Evolutionary conservation across 2,888 invertebrate genomes (phyloP).

Genomic region (Carpatolechia fugitivella): DNA sequence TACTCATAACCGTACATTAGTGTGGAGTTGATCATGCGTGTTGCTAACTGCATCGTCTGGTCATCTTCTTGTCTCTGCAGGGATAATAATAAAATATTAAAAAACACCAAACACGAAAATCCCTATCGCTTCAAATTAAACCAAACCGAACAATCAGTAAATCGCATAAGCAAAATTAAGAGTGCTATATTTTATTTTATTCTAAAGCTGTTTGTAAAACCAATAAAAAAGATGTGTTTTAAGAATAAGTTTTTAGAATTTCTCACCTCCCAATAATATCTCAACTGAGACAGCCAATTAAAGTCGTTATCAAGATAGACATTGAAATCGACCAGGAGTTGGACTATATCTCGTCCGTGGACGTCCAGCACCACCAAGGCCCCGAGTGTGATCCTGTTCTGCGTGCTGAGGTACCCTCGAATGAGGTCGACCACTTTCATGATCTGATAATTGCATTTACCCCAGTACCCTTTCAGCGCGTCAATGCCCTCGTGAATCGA

Average conservation of each 20-base stretch:
- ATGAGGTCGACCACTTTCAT: conserved; percentile 91
- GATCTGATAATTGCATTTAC: conserved; percentile 87
- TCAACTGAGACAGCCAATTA: conserved; percentile 88
- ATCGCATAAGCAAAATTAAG: no score
- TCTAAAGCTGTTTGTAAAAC: no score
- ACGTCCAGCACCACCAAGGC: conserved; percentile 96
- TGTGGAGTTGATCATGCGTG: conserved; percentile 94
- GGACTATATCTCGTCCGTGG: conserved; percentile 93
- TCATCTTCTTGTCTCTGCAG: conserved; percentile 65
- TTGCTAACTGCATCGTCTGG: conserved; percentile 77
- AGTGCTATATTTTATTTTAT: no score
- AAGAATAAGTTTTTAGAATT: background rate
- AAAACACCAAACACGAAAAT: no score
- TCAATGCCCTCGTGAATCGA: conserved; percentile 81
- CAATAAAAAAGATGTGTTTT: no score
- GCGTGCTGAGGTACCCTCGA: conserved; percentile 89
- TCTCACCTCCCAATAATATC: conserved; percentile 90
- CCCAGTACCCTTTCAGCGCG: conserved; percentile 82
- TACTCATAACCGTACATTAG: conserved; percentile 96
- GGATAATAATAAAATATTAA: background rate
- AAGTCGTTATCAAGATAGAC: conserved; percentile 89
- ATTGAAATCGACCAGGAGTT: conserved; percentile 81
- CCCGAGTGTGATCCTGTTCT: conserved; percentile 93
- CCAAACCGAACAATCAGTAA: no score
- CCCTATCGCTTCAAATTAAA: no score